A percentile compares a stretch with the other conserved stretches of the same genome.
Conservation (phyloP, 2,888 invertebrate genomes). For the Ypsolopha sequella region DNA sequence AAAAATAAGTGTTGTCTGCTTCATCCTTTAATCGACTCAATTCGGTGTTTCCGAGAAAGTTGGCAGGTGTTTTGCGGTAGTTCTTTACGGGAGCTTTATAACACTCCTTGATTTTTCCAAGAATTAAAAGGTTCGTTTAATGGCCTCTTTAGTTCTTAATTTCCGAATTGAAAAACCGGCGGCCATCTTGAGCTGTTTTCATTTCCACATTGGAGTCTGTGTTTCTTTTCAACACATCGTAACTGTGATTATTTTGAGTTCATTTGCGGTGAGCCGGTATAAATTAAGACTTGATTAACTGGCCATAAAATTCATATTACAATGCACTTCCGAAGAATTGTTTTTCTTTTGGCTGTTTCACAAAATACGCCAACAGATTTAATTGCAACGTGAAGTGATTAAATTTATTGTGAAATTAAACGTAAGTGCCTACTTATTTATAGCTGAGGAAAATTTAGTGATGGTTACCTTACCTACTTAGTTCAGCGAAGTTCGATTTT, state of each 20-base stretch:
- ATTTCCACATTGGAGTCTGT: slow-evolving; percentile 8
- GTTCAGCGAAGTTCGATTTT: neutral
- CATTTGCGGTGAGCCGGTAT: slow-evolving; percentile 33
- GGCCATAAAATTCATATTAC: slow-evolving; percentile 44
- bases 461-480: neutral
- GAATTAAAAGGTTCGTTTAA: slow-evolving; percentile 40
- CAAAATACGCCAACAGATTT: slow-evolving; percentile 19
- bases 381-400: slow-evolving; percentile 46
- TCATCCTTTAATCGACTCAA: no score
- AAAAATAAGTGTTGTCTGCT: no score
- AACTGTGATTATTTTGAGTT: slow-evolving; percentile 16
- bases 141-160: slow-evolving; percentile 59
- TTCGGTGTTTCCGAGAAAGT: no score
- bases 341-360: slow-evolving; percentile 29
- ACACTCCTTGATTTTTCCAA: slow-evolving; percentile 13
- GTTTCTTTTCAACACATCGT: slow-evolving; percentile 14
- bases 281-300: slow-evolving; percentile 43
- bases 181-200: neutral
- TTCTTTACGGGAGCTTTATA: no score
- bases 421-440: slow-evolving; percentile 15
- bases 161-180: slow-evolving; percentile 33
- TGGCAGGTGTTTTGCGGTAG: no score
- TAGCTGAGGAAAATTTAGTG: slow-evolving; percentile 7
- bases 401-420: slow-evolving; percentile 52
- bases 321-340: slow-evolving; percentile 25